phyloP scores from a whole-genome alignment of 2,113 vertebrate species.

The Zosterops hypoxanthus region DNA sequence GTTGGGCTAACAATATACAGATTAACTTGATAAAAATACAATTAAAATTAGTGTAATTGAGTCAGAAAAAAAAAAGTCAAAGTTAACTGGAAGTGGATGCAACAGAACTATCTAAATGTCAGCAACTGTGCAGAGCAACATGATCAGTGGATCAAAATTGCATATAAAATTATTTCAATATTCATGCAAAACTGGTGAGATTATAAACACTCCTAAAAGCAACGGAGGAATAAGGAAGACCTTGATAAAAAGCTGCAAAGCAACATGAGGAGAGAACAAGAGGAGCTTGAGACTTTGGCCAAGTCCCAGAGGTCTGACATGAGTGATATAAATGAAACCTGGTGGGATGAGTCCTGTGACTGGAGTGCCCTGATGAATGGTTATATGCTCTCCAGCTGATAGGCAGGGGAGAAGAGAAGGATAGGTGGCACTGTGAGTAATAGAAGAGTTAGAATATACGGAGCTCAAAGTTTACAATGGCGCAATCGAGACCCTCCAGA shows the following conservation, averaged over 20 bases:
- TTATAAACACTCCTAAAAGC: not conserved
- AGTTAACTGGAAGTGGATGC: not conserved
- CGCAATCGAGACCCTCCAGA: not conserved
- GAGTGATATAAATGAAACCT: not conserved
- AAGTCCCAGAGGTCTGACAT: not conserved
- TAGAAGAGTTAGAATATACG: not conserved
- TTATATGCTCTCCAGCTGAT: not conserved
- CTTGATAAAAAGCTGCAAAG: not conserved
- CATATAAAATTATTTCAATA: not conserved
- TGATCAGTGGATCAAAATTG: not conserved
- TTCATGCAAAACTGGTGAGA: not conserved
- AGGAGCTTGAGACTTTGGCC: not conserved
- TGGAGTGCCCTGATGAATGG: not conserved
- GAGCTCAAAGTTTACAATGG: not conserved
- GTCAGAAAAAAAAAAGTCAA: not conserved
- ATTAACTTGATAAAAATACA: not conserved
- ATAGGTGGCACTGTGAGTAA: not conserved
- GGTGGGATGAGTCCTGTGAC: not conserved
- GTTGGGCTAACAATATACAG: not conserved
- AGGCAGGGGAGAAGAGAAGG: not conserved
- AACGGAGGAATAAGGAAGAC: not conserved
- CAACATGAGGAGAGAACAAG: not conserved
- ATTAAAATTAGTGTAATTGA: not conserved
- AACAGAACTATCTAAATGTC: not conserved
- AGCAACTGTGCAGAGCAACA: not conserved